Evolutionary conservation across 2,888 invertebrate species (phyloP), one percentile per base, ranked within the genome.

Genomic region (Phortica magna): DNA sequence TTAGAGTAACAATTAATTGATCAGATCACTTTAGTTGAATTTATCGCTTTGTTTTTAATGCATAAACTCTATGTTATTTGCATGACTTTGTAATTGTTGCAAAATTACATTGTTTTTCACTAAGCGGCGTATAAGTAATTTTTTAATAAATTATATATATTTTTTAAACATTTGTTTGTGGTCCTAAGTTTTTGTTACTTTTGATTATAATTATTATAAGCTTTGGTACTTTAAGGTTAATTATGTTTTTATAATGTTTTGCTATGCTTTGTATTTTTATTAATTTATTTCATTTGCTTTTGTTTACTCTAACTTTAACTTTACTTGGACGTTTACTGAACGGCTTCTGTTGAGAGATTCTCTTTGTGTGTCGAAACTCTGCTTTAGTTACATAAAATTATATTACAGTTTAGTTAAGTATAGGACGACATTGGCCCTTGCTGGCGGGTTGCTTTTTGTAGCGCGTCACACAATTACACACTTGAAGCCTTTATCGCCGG

Each of bases 121-220:
- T 76, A 78, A 70, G 76, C 73, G 79, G 80, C 76, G 75, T 79
- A 79, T 77, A 77, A 19, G 78, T 77, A 64, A 79, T 79, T 53
- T 71, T 73, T 31, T 61, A 12, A 48, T 57, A 53, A 31, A 67
- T 42, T 41, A 59, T 59, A 53, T 73, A 0, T 73, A 14, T n/a
- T 59, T 57, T 53, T 70, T 64, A 43, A 72, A 65, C 76, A 77
- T 72, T 76, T 68, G 12, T 39, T 42, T n/a, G 68, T 78, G 68
- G 76, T 80, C 65, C 61, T 79, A 55, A 67, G 73, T 57, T 42
- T 72, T 14, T 72, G 76, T 76, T 48, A 41, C 64, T 73, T 72
- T 57, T 55, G 67, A 41, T 76, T 64, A 72, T 31, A 68, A 74
- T 76, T 39, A 67, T 42, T 65, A 48, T 77, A 76, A 73, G 53